These are phyloP conservation scores for Drosophila sordidula DNA, from an alignment of 2,888 invertebrate genomes.

Conservation along the genomic window DNA sequence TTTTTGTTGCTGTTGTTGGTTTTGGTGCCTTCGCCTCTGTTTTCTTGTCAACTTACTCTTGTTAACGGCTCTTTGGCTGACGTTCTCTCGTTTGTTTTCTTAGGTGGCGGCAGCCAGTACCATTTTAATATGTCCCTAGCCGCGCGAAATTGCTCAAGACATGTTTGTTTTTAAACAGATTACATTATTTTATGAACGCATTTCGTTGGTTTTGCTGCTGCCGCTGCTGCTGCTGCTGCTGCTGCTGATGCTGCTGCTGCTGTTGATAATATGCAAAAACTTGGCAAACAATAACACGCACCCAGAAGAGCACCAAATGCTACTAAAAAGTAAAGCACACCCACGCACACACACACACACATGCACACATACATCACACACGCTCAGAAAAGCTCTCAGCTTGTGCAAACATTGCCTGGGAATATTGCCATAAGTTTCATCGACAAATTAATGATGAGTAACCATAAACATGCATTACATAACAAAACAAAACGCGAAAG, in stretches of 20 bases:
- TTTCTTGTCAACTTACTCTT: slow-evolving; percentile 71
- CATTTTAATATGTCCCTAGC: slow-evolving; percentile 79
- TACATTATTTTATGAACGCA: slow-evolving; percentile 80
- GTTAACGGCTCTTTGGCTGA: slow-evolving; percentile 72
- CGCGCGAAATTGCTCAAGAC: slow-evolving; percentile 79
- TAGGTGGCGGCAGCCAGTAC: slow-evolving; percentile 63
- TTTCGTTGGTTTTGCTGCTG: slow-evolving; percentile 46
- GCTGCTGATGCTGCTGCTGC: slow-evolving; percentile 38
- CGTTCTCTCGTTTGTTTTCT: slow-evolving; percentile 63
- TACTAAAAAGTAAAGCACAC: slow-evolving; percentile 59
- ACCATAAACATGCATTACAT: slow-evolving; percentile 80
- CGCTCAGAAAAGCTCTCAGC: slow-evolving; percentile 53
- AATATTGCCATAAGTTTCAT: slow-evolving; percentile 79
- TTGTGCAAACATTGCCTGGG: slow-evolving; percentile 75
- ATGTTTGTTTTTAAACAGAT: slow-evolving; percentile 80
- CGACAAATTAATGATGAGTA: slow-evolving; percentile 78
- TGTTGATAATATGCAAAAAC: slow-evolving; percentile 80
- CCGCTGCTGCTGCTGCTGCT: slow-evolving; percentile 16
- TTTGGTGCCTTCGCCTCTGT: slow-evolving; percentile 45
- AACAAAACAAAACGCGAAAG: slow-evolving; percentile 70
- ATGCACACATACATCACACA: slow-evolving; percentile 17
- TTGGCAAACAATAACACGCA: slow-evolving; percentile 80
- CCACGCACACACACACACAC: slow-evolving; percentile 11
- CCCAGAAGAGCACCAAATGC: slow-evolving; percentile 68
- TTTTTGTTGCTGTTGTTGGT: slow-evolving; percentile 16